Base-by-base conservation (phyloP, 1,140 invertebrate species). In the Panagrolaimus sp. region DNA sequence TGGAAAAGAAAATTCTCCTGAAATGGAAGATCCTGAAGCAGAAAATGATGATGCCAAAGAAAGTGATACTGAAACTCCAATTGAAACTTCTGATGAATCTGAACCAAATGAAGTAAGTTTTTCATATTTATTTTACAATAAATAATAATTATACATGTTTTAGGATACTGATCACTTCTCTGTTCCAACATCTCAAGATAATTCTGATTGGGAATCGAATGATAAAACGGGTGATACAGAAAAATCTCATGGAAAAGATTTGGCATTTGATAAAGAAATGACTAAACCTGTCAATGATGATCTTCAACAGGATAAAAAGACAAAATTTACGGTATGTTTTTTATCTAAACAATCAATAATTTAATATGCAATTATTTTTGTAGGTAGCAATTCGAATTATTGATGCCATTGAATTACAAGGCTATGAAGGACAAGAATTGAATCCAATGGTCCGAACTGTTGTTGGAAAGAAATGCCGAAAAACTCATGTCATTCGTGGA, bases 371-470 rank as follows among this genome's bases (percentile, higher is more conserved):
- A 2, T 38, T 38, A 8, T 43, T 1, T 6, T 65, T 71, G 12
- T 14, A 48, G 24, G 71, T 71, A 17, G 10, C 6, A 5, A 71
- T 71, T 1, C 4, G 70, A 38, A 44, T 71, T 15, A 63, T 71
- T 43, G 70, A 71, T 17, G 70, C 70, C 0, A 70, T 73, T 72
- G 70, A 72, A 46, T 43, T 71, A 21, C 70, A 72, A 38, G 70
- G 70, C 24, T 58, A n/a, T 28, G 69, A 69, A 28, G 43, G 43
- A 15, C 28, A 64, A 9, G 63, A 64, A 14, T 17, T 71, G 14
- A 58, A 71, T 63, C 70, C 70, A 24, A 9, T 71, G 14, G 70
- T 71, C 9, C 47, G 46, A 26, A 44, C 72, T 5, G 21, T 21
- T 52, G 24, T 71, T 14, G 70, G 55, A 3, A 43, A 43, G 0